Evolutionary conservation across 2,113 vertebrate genomes (phyloP).

Genomic region (Atlantisia rogersi): DNA sequence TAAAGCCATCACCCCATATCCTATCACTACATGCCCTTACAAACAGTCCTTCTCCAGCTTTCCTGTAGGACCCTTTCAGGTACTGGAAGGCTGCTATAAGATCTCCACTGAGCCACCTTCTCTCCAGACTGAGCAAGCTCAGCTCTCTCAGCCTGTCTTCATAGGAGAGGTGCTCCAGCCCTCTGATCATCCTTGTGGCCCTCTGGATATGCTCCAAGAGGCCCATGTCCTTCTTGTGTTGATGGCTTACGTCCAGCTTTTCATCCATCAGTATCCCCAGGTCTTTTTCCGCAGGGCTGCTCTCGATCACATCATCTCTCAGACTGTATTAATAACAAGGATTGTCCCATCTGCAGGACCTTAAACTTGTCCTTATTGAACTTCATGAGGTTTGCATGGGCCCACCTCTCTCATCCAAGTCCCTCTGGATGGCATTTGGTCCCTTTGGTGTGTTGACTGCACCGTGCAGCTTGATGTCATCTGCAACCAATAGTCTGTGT

Average conservation of each 20-base stretch:
- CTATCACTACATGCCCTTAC: rapidly evolving
- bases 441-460: background rate
- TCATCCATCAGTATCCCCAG: background rate
- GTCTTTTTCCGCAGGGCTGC: background rate
- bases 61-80: background rate
- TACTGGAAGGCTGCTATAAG: background rate
- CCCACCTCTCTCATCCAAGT: background rate
- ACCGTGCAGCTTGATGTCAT: background rate
- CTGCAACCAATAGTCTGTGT: background rate
- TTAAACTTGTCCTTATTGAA: background rate
- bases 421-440: background rate
- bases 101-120: no score
- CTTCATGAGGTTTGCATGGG: background rate
- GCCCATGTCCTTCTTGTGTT: no score
- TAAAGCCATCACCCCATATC: background rate
- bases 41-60: background rate
- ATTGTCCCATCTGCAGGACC: background rate
- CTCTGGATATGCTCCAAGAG: no score
- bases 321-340: background rate
- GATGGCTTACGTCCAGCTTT: background rate
- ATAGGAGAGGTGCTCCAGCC: no score
- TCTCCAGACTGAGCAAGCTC: no score
- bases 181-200: no score
- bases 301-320: background rate
- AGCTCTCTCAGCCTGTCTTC: no score